Percentiles rank a stretch among this genome's conserved stretches.
phyloP scores from a whole-genome alignment of 2,888 invertebrate genomes.

The Sesia apiformis region DNA sequence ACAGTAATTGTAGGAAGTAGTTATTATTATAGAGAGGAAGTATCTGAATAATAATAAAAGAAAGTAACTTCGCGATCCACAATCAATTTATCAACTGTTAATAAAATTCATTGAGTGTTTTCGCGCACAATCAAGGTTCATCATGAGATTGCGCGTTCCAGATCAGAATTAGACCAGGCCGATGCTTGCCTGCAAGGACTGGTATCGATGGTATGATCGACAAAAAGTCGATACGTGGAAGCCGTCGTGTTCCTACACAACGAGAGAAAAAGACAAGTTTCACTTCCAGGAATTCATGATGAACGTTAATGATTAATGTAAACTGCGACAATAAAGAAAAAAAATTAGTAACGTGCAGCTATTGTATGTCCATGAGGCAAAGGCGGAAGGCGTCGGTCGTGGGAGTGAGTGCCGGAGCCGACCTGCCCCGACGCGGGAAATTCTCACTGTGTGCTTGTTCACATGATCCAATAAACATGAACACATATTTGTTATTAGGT shows the following conservation, averaged over 20 bases:
- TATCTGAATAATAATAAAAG: too few relatives aligned
- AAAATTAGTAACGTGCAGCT: slow-evolving; percentile 51
- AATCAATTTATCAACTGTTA: too few relatives aligned
- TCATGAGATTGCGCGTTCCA: slow-evolving; percentile 20
- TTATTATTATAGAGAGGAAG: too few relatives aligned
- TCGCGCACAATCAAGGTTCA: background rate
- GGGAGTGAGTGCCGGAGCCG: slow-evolving; percentile 45
- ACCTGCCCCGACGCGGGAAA: slow-evolving; percentile 54
- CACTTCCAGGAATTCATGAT: slow-evolving; percentile 57
- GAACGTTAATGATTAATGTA: slow-evolving; percentile 48
- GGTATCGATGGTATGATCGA: slow-evolving; percentile 23
- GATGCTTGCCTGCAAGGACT: slow-evolving; percentile 34
- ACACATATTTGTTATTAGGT: too few relatives aligned
- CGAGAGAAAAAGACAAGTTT: slow-evolving; percentile 50
- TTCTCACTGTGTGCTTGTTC: slow-evolving; percentile 35
- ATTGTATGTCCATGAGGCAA: slow-evolving; percentile 53
- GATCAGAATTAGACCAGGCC: slow-evolving; percentile 41
- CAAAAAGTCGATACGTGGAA: slow-evolving; percentile 54
- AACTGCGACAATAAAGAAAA: slow-evolving; percentile 47
- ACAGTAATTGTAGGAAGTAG: too few relatives aligned
- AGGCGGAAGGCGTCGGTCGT: slow-evolving; percentile 56
- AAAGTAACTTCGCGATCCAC: too few relatives aligned
- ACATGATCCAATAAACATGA: slow-evolving; percentile 29
- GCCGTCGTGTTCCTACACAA: slow-evolving; percentile 43
- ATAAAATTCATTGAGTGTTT: too few relatives aligned